Percentiles rank a stretch among this genome's conserved stretches.
Evolutionary conservation across 2,797 vertebrate species (phyloP).

Genomic region (Chaunax sp.): DNA sequence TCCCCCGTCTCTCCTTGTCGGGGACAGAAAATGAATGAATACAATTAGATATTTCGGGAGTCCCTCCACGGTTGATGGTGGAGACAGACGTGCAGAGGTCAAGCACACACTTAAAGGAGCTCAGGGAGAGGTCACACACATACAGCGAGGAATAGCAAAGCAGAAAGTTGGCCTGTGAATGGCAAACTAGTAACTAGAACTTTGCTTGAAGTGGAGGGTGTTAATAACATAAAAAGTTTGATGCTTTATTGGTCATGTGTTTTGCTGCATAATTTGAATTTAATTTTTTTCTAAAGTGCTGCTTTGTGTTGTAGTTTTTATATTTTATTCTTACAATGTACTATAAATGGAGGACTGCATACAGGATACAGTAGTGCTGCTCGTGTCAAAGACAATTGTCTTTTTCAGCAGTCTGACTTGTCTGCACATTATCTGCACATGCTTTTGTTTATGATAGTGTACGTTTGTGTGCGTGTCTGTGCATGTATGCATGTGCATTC

Average conservation of each 20-base stretch:
- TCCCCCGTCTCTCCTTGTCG: conserved; percentile 76
- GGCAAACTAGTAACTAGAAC: conserved; percentile 60
- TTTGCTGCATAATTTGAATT: conserved; percentile 47
- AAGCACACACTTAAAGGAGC: conserved; percentile 56
- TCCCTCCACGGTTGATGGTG: conserved; percentile 63
- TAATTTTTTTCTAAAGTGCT: conserved; percentile 18
- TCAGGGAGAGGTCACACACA: conserved; percentile 64
- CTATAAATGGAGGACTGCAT: conserved; percentile 21
- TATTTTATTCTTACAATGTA: conserved; percentile 5
- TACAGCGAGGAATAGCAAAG: conserved; percentile 59
- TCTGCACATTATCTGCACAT: conserved; percentile 42
- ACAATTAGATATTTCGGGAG: conserved; percentile 87
- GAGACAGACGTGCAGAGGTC: conserved; percentile 72
- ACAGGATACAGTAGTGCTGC: background rate
- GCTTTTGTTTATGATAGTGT: conserved; percentile 11
- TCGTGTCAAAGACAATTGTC: conserved; percentile 23
- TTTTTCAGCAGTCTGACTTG: conserved; percentile 35
- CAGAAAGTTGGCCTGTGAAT: conserved; percentile 67
- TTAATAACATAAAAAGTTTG: conserved; percentile 62
- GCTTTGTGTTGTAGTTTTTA: conserved; percentile 17
- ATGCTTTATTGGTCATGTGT: conserved; percentile 56
- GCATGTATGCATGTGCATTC: background rate
- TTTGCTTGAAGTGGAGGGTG: conserved; percentile 62
- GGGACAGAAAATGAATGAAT: conserved; percentile 87
- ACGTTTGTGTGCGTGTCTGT: background rate